Percentiles rank a stretch among this genome's conserved stretches.
phyloP scores from a whole-genome alignment of 2,797 vertebrate genomes.

The Platalea minor region DNA sequence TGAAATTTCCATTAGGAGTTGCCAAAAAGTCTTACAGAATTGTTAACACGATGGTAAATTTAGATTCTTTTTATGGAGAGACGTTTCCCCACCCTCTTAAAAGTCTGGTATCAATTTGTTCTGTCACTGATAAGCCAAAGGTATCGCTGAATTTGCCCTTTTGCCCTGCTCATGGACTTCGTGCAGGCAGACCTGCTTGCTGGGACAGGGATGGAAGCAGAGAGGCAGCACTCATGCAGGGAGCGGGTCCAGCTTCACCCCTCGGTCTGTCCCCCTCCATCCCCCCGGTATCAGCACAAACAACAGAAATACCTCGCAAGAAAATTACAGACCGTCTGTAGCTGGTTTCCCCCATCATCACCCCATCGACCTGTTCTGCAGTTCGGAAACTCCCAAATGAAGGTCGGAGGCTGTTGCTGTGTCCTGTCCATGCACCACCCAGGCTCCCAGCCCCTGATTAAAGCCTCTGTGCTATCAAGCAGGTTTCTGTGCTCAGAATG shows the following conservation, averaged over 20 bases:
- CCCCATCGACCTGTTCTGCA: rapidly evolving
- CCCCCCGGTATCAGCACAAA: background rate
- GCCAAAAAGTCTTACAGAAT: constrained; percentile 74
- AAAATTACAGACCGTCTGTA: rapidly evolving
- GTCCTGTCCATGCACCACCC: background rate
- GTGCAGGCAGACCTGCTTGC: background rate
- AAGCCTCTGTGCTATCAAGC: background rate
- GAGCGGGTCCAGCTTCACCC: background rate
- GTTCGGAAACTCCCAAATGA: background rate
- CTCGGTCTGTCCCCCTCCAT: background rate
- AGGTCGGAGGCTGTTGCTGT: rapidly evolving
- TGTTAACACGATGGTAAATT: constrained; percentile 71
- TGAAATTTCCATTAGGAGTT: constrained; percentile 73
- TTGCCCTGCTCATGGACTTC: background rate
- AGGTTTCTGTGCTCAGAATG: background rate
- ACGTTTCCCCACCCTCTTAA: constrained; percentile 54
- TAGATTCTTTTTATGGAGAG: constrained; percentile 66
- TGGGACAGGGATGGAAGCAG: background rate
- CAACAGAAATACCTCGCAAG: background rate
- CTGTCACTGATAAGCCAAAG: constrained; percentile 68
- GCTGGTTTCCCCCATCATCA: background rate
- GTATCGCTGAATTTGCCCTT: constrained; percentile 60
- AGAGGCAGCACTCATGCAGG: background rate
- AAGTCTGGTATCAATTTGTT: constrained; percentile 60
- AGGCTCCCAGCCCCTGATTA: background rate